Base-by-base conservation (phyloP, 2,113 vertebrate genomes). In the Orthonyx spaldingii region DNA sequence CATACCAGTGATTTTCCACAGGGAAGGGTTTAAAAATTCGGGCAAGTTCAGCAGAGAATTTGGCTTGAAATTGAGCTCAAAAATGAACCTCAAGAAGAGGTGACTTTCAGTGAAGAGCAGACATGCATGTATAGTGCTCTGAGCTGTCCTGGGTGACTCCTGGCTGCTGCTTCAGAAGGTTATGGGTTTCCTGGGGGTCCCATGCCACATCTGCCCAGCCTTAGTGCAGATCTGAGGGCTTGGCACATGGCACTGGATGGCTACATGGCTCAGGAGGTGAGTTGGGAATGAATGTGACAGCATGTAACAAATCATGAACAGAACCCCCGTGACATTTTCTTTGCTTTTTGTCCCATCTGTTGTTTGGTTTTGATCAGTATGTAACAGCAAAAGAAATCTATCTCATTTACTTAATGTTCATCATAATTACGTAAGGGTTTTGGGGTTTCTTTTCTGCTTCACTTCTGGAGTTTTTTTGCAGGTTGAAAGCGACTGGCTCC, bases 401-500 rank as follows among this genome's bases (percentile, higher is more conserved):
- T 50, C 57, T 59, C 16, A 32, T 44, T 63, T 59, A 57, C 13
- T 50, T 77, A n/a, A 39, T 13, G 19, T 85, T 57, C 16, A 3
- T 63, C 84, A 72, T 53, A 64, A 72, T 55, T 49, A 20, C 27
- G 3, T 10, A 13, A 52, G 11, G 37, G 33, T 44, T 82, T 74
- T 33, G 26, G 13, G 10, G 20, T 28, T 94, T 86, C 71, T 64
- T 92, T 61, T 70, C 52, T 92, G 60, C n/a, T 57, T 96, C 75
- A 89, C 30, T 80, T 89, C 26, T 74, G 59, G 61, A 76, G 6
- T 27, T 39, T 88, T 61, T 77, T 95, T 69, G 13, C 56, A 94
- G 99, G 96, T 93, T 99, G 79, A 98, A 97, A 96, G 97, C 89
- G 92, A 89, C 93, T 13, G 99, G 99, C 13, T 97, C 98, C 44